A percentile compares a stretch with the other conserved stretches of the same genome.
Evolutionary conservation across 2,888 invertebrate genomes (phyloP).

Genomic region (Drosophila paranaensis): DNA sequence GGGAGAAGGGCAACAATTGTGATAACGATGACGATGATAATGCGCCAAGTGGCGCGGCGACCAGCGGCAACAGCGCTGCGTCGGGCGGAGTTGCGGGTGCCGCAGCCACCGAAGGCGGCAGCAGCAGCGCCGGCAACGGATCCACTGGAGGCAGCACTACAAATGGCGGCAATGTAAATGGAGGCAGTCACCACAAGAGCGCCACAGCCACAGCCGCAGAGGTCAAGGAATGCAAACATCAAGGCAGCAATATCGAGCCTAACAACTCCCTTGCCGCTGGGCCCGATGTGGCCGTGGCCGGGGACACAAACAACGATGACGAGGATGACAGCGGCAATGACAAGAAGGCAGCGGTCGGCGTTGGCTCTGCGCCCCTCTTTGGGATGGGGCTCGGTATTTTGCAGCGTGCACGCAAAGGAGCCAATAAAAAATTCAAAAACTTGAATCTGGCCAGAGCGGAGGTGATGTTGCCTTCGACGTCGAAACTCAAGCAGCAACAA

Average conservation of each 20-base stretch:
- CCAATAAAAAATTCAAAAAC: conserved; percentile 82
- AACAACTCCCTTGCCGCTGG: conserved; percentile 21
- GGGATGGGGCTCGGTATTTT: conserved; percentile 48
- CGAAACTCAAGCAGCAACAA: conserved; percentile 73
- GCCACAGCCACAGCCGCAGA: conserved; percentile 31
- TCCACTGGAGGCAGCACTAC: conserved; percentile 39
- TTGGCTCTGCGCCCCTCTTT: conserved; percentile 24
- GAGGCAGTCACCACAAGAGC: conserved; percentile 56
- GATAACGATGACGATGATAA: conserved; percentile 78
- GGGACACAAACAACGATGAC: conserved; percentile 55
- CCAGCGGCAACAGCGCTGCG: conserved; percentile 38
- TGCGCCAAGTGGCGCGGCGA: conserved; percentile 62
- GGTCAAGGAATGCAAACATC: conserved; percentile 51
- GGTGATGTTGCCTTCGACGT: conserved; percentile 82
- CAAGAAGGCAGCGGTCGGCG: conserved; percentile 42
- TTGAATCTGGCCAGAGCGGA: conserved; percentile 81
- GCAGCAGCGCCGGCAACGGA: conserved; percentile 31
- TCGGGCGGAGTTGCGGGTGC: conserved; percentile 26
- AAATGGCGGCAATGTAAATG: conserved; percentile 52
- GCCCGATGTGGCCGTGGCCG: conserved; percentile 30
- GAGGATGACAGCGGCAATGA: conserved; percentile 65
- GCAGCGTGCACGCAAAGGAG: conserved; percentile 69
- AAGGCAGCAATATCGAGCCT: conserved; percentile 36
- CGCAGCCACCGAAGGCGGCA: conserved; percentile 40
- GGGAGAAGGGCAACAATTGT: conserved; percentile 76